A percentile compares a stretch with the other conserved stretches of the same genome.
phyloP scores from a whole-genome alignment of 2,113 vertebrate genomes.

The Oxyruncus cristatus region DNA sequence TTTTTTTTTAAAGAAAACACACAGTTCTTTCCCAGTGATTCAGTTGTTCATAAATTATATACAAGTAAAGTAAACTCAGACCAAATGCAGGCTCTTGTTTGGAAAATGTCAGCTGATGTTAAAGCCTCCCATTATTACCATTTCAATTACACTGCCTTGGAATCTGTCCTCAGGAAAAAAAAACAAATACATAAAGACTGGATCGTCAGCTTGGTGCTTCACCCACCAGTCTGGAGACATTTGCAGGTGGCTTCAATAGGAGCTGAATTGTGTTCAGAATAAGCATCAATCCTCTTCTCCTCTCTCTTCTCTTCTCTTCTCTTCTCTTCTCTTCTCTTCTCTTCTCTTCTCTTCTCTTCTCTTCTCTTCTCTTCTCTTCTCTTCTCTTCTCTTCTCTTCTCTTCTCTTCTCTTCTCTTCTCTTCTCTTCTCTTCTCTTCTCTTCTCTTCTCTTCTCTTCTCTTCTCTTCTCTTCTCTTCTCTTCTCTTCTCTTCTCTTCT shows the following conservation, averaged over 20 bases:
- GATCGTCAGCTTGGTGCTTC: background rate
- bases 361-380: too few relatives aligned
- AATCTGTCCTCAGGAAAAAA: conserved; percentile 18
- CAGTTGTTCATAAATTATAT: conserved; percentile 1
- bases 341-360: too few relatives aligned
- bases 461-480: too few relatives aligned
- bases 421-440: background rate
- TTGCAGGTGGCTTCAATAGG: background rate
- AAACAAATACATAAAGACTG: conserved; percentile 2
- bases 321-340: too few relatives aligned
- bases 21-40: background rate
- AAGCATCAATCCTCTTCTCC: background rate
- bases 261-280: background rate
- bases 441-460: too few relatives aligned
- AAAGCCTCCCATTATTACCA: conserved; percentile 6
- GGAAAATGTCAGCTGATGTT: background rate
- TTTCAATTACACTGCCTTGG: conserved; percentile 2
- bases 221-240: background rate
- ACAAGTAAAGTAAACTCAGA: background rate
- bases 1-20: background rate
- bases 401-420: too few relatives aligned
- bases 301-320: accelerated
- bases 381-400: too few relatives aligned
- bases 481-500: background rate
- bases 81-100: background rate